Evolutionary conservation across 2,113 vertebrate species (phyloP).

Genomic region (Menidia beryllina): DNA sequence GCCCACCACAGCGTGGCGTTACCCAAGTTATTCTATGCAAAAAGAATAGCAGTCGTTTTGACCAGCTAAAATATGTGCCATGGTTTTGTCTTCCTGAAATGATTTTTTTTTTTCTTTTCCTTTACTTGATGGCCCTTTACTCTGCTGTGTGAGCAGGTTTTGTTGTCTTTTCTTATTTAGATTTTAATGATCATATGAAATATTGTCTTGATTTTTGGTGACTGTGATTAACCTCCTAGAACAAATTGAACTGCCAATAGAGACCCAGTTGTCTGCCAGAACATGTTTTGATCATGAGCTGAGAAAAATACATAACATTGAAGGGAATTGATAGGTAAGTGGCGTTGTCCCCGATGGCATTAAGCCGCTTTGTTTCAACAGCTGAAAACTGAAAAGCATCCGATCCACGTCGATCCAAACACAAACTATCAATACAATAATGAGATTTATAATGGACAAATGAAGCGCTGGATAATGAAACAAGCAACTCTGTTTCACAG

Average conservation of each 20-base stretch:
- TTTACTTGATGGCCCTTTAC: conserved; percentile 69
- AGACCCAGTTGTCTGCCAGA: conserved; percentile 70
- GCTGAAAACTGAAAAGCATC: conserved; percentile 58
- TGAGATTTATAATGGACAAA: conserved; percentile 24
- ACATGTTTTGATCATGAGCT: conserved; percentile 54
- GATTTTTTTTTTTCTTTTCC: conserved; percentile 49
- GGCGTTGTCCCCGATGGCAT: neutral
- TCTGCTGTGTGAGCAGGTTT: conserved; percentile 69
- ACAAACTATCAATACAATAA: conserved; percentile 39
- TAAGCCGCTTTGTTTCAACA: conserved; percentile 65
- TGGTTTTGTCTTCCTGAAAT: conserved; percentile 86
- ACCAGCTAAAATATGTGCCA: conserved; percentile 87
- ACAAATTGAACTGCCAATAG: conserved; percentile 83
- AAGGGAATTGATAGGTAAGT: conserved; percentile 14
- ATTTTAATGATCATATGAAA: conserved; percentile 66
- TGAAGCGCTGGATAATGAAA: conserved; percentile 43
- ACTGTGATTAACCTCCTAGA: conserved; percentile 77
- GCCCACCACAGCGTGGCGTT: conserved; percentile 57
- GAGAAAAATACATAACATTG: conserved; percentile 47
- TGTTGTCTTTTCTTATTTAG: conserved; percentile 52
- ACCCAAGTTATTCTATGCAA: conserved; percentile 85
- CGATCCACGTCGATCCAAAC: conserved; percentile 22
- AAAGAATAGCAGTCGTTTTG: conserved; percentile 83
- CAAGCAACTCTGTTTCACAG: conserved; percentile 31
- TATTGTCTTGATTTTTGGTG: conserved; percentile 71